These are phyloP conservation scores for Peromyscus maniculatus DNA, from an alignment of 2,113 vertebrate species.

Conservation along the genomic window DNA sequence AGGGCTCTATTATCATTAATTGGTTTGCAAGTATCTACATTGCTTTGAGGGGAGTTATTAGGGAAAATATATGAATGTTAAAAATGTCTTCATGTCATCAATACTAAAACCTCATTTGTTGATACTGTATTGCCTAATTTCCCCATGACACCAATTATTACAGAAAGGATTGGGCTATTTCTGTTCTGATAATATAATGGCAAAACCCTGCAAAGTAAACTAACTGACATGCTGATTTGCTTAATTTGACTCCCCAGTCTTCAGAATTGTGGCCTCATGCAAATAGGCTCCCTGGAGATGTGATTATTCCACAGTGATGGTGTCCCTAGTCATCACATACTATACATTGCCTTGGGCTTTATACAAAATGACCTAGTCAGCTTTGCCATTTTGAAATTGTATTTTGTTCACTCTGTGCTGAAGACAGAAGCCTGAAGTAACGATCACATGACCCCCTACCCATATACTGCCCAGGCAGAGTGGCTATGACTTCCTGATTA, in stretches of 20 bases:
- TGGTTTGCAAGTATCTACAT: slow-evolving; percentile 37
- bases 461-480: neutral
- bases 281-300: slow-evolving; percentile 20
- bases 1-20: neutral
- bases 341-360: neutral
- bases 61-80: neutral
- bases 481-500: neutral
- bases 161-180: slow-evolving; percentile 12
- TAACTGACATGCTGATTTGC: neutral
- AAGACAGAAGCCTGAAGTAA: neutral
- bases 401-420: neutral
- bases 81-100: slow-evolving; percentile 41
- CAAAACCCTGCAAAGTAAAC: neutral
- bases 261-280: neutral
- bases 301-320: neutral
- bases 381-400: neutral
- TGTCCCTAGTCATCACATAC: neutral
- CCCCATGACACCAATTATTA: neutral
- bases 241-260: neutral
- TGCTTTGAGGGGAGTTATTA: slow-evolving; percentile 34
- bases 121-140: slow-evolving; percentile 54
- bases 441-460: too few species aligned
- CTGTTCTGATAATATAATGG: slow-evolving; percentile 19
- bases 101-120: slow-evolving; percentile 59
- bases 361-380: neutral